Conservation (phyloP, 2,797 vertebrate species). For the Siniperca undulata region DNA sequence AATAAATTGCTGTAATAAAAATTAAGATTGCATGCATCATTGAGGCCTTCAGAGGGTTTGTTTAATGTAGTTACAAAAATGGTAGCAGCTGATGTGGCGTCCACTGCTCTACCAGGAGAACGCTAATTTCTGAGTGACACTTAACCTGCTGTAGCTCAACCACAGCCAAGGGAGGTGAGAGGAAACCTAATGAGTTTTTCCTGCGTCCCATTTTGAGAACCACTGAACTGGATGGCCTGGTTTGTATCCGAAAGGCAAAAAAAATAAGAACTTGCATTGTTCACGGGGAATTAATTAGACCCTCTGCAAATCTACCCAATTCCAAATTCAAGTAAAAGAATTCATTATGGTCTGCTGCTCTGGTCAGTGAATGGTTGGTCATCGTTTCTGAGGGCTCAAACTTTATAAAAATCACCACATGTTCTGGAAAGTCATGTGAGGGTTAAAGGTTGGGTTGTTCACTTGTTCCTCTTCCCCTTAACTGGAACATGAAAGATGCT, state of each 20-base stretch:
- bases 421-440: constrained; percentile 62
- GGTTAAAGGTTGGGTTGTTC: constrained; percentile 80
- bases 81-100: constrained; percentile 87
- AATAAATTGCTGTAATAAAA: constrained; percentile 94
- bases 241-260: constrained; percentile 81
- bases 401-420: constrained; percentile 77
- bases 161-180: constrained; percentile 80
- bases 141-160: constrained; percentile 86
- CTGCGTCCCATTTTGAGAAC: constrained; percentile 85
- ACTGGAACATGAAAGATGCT: constrained; percentile 85
- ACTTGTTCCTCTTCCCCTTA: constrained; percentile 78
- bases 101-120: constrained; percentile 85
- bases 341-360: constrained; percentile 51
- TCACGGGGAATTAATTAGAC: constrained; percentile 71
- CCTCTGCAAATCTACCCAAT: constrained; percentile 55
- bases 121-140: constrained; percentile 86
- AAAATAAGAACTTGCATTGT: constrained; percentile 57
- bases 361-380: constrained; percentile 59
- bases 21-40: constrained; percentile 91
- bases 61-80: constrained; percentile 93
- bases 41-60: constrained; percentile 90
- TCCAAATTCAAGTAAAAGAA: constrained; percentile 59
- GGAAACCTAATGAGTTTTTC: constrained; percentile 80
- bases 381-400: constrained; percentile 61
- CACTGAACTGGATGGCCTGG: constrained; percentile 92